phyloP scores from a whole-genome alignment of 2,113 vertebrate species.

The Chloebia gouldiae region DNA sequence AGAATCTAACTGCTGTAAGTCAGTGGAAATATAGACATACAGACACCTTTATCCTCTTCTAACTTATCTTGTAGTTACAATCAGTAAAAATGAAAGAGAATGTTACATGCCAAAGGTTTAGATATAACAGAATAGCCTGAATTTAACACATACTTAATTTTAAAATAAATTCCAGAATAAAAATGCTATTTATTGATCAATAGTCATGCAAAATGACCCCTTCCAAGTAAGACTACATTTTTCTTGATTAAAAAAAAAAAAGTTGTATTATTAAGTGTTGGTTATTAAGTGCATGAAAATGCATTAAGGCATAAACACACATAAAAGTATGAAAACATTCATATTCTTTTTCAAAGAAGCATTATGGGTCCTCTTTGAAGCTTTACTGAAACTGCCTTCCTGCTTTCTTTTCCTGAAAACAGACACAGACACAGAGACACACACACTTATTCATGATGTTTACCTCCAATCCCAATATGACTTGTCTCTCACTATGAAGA shows the following conservation, averaged over 20 bases:
- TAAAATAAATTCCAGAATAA: background rate
- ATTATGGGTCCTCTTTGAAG: background rate
- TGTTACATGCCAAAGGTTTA: background rate
- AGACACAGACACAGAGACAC: background rate
- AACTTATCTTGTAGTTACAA: background rate
- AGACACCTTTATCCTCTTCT: background rate
- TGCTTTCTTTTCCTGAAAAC: background rate
- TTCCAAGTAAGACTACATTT: background rate
- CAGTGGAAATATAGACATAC: background rate
- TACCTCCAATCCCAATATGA: background rate
- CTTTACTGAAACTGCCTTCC: background rate
- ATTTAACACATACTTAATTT: background rate
- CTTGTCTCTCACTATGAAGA: background rate
- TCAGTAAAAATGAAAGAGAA: background rate
- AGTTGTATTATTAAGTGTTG: background rate
- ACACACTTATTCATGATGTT: background rate
- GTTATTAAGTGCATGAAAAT: background rate
- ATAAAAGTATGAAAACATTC: background rate
- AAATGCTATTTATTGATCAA: background rate
- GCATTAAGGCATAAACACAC: too few species aligned
- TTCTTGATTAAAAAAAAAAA: background rate
- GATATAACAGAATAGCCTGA: background rate
- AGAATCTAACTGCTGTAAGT: background rate
- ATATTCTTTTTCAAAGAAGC: background rate
- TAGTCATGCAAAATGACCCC: background rate